A percentile compares a stretch with the other conserved stretches of the same genome.
Conservation (phyloP, 92 coral and sea anemone species). For the Muricea muricata region DNA sequence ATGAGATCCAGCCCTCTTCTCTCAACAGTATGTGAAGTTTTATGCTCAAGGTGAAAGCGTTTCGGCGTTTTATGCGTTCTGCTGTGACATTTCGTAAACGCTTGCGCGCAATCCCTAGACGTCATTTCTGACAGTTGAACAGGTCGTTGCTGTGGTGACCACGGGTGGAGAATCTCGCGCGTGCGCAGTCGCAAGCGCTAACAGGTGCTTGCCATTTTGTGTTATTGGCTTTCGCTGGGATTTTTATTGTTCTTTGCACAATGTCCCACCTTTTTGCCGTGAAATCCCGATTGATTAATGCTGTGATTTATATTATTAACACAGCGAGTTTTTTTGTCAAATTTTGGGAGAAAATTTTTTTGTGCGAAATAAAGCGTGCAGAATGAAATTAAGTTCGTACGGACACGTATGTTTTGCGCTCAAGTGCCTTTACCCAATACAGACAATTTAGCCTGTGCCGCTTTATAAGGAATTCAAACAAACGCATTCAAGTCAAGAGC, state of each 20-base stretch:
- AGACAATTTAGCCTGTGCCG: not conserved
- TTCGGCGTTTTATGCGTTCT: constrained; percentile 18
- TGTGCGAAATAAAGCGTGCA: not conserved
- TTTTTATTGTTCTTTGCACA: too few species aligned
- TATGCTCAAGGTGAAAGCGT: not conserved
- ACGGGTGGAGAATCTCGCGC: constrained; percentile 37
- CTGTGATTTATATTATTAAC: constrained; percentile 26
- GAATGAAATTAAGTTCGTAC: not conserved
- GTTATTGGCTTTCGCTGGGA: constrained; percentile 49
- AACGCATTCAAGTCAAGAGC: not conserved
- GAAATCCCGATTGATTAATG: constrained; percentile 39
- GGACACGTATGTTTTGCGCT: not conserved
- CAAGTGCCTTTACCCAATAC: not conserved
- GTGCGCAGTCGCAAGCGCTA: not conserved
- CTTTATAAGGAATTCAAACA: constrained; percentile 2
- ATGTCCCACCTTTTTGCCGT: not conserved
- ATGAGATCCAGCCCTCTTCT: not conserved
- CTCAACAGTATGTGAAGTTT: not conserved
- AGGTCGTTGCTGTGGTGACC: constrained; percentile 43
- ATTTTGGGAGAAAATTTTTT: too few species aligned
- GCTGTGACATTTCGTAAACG: constrained; percentile 25
- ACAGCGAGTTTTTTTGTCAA: too few species aligned
- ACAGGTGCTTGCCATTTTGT: constrained; percentile 36
- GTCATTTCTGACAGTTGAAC: constrained; percentile 39
- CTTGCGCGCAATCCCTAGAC: not conserved